These are phyloP conservation scores for Silurus meridionalis DNA, from an alignment of 2,113 vertebrate genomes.

Conservation along the genomic window DNA sequence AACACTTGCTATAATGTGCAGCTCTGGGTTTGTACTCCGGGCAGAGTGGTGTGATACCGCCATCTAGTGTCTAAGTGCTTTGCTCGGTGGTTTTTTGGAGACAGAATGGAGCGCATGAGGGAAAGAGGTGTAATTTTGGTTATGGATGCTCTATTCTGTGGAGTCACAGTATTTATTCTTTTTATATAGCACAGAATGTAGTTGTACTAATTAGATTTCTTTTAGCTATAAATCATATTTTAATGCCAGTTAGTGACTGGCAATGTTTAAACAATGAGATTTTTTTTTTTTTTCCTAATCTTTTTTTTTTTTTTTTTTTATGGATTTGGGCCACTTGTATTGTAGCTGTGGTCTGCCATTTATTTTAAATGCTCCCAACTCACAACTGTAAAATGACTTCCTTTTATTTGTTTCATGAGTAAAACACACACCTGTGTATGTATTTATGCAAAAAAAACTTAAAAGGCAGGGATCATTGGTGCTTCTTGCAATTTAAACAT, in stretches of 20 bases:
- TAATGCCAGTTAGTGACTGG: too few species aligned
- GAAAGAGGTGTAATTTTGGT: background rate
- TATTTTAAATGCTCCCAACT: background rate
- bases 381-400: background rate
- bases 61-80: slow-evolving; percentile 69
- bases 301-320: too few species aligned
- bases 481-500: background rate
- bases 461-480: background rate
- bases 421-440: background rate
- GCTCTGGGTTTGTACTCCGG: background rate
- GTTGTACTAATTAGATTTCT: background rate
- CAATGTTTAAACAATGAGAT: too few species aligned
- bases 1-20: background rate
- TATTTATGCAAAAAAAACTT: background rate
- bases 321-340: background rate
- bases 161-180: background rate
- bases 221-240: background rate
- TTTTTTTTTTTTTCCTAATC: too few species aligned
- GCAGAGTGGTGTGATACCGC: slow-evolving; percentile 66
- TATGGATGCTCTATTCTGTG: background rate
- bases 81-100: slow-evolving; percentile 21
- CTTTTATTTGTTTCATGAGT: background rate
- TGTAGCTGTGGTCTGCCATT: background rate
- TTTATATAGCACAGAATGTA: background rate
- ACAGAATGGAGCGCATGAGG: background rate